Base-by-base conservation (phyloP, 2,888 invertebrate genomes). In the Megastigmus dorsalis region DNA sequence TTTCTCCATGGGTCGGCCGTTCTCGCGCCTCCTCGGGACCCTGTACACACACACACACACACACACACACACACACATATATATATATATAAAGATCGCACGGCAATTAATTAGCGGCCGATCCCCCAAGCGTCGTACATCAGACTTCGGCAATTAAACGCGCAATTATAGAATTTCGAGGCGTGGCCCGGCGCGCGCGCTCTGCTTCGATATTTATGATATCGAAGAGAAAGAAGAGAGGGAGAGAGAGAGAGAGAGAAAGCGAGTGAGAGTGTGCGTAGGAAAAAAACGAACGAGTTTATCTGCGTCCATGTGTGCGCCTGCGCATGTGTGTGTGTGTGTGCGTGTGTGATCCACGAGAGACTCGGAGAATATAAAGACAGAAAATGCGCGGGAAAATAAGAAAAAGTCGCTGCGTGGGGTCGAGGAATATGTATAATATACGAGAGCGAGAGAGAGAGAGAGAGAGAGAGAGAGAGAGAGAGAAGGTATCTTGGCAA, bases 151-250 rank as follows among this genome's bases (percentile, higher is more conserved):
- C 85, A 85, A 86, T 85, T 85, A 86, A 87, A 84, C 84, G 80
- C 82, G 83, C 84, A 86, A 86, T 86, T 85, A 84, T 85, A 85
- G 84, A 86, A 86, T 85, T 82, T 81, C 78, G 77, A 84, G 86
- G 85, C 87, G 85, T 85, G 85, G 82, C 82, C 68, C 80, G 80
- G 69, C 80, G 80, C 81, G 77, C n/a, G n/a, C n/a, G n/a, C n/a
- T n/a, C n/a, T n/a, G 76, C 57, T 36, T 26, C 60, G 74, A 77
- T 74, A 72, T 77, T 59, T 77, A 71, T 66, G 75, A 74, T 69
- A 57, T 63, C 62, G 63, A n/a, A n/a, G n/a, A 67, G 67, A 36
- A 36, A 63, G 73, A 54, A 77, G 78, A 65, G 78, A 6, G 75
- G 82, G 80, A 83, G 65, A 76, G 57, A 78, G 77, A 54, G 79